Evolutionary conservation across 2,888 invertebrate species (phyloP), one percentile per base, ranked within the genome.

Genomic region (Chirona hameri): DNA sequence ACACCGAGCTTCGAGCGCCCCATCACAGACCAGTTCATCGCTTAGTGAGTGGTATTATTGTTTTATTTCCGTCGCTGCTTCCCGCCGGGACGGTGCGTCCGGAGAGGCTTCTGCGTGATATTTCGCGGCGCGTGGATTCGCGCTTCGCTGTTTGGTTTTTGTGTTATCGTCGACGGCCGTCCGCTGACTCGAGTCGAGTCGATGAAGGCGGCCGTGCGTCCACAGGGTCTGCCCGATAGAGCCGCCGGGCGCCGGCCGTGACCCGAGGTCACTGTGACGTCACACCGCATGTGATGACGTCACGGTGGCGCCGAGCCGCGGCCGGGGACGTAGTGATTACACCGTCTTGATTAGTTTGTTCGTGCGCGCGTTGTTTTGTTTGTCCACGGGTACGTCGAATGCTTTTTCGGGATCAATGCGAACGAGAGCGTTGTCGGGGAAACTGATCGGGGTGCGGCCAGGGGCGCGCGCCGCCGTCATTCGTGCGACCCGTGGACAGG

Each of bases 301-400:
- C 65, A 65, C 65, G 65, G 27, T 10, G 27, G 27, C 65, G 65
- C 12, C 65, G 27, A n/a, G 65, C 7, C 60, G 60, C 60, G 3
- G 60, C 18, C 60, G 69, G 27, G 27, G 27, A 0, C 27, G 9
- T 39, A 72, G 72, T 72, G 72, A 39, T 72, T 69, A 29, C n/a
- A 27, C 18, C 39, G 15, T 46, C 24, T 76, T 76, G 39, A 76
- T 72, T 7, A 72, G 31, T 72, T 72, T 18, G 60, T 60, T 60
- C 60, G 60, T 21, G 72, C 12, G 69, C 29, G 72, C 21, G 24
- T 76, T 76, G 76, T 76, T 76, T 76, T 46, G 46, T 76, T 76
- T 39, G 76, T 46, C 46, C 76, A 46, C 76, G 39, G 39, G 76
- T 76, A 4, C 39, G 24, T 46, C 24, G 72, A 72, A 39, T 46